Conservation (phyloP, 2,113 vertebrate species). For the Marmota monax region DNA sequence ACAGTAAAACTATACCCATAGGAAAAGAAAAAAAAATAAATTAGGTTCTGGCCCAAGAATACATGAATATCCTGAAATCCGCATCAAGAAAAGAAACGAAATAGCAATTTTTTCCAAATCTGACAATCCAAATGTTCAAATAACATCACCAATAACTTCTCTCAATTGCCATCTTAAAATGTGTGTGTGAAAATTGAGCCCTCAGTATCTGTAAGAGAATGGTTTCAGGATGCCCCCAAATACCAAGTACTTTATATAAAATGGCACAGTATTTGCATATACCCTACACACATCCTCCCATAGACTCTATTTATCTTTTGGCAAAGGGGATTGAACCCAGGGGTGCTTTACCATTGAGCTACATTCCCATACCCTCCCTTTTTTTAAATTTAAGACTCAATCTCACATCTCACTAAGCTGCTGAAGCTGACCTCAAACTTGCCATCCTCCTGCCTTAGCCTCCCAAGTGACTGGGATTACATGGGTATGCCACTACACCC, state of each 20-base stretch:
- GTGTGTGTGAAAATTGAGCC: neutral
- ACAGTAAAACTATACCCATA: neutral
- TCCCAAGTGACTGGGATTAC: too few species aligned
- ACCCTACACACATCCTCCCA: neutral
- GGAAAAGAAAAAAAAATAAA: constrained; percentile 22
- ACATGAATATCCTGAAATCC: constrained; percentile 42
- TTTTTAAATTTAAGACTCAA: too few species aligned
- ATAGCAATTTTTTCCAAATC: constrained; percentile 53
- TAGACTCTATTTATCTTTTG: neutral
- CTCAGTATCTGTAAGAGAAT: neutral
- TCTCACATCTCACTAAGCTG: too few species aligned
- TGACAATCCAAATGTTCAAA: constrained; percentile 45
- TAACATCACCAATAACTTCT: constrained; percentile 58
- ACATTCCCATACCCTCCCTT: too few species aligned
- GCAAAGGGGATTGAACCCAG: too few species aligned
- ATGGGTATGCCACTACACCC: too few species aligned
- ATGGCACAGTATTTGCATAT: neutral
- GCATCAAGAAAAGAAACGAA: constrained; percentile 61
- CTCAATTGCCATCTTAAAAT: neutral
- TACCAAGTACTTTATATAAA: neutral
- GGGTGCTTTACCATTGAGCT: too few species aligned
- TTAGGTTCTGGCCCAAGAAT: constrained; percentile 58
- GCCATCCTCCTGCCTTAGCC: too few species aligned
- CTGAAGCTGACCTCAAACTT: too few species aligned
- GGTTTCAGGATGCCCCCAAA: neutral